Conservation (phyloP, 2,113 vertebrate species). For the Stigmatopora argus region DNA sequence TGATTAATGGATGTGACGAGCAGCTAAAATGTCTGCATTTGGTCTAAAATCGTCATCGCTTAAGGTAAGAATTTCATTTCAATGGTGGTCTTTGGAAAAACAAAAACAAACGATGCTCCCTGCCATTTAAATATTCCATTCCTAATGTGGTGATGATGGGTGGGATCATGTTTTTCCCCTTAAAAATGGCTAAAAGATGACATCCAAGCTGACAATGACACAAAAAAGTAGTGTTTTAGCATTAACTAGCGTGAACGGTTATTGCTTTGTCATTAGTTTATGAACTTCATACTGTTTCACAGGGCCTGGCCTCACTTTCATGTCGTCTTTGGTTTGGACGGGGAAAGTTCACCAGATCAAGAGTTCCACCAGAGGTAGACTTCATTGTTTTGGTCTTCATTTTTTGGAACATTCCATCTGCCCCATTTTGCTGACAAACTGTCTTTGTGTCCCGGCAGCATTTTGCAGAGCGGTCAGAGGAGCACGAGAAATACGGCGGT, state of each 20-base stretch:
- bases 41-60: background rate
- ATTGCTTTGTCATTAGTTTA: background rate
- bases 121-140: background rate
- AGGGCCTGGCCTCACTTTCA: conserved; percentile 48
- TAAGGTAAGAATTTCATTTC: conserved; percentile 1
- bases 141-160: background rate
- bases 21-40: background rate
- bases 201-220: conserved; percentile 8
- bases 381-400: background rate
- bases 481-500: conserved; percentile 89
- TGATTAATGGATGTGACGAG: background rate
- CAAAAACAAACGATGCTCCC: background rate
- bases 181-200: background rate
- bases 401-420: background rate
- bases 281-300: conserved; percentile 3
- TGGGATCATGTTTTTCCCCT: background rate
- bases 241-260: background rate
- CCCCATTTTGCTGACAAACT: background rate
- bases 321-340: conserved; percentile 44
- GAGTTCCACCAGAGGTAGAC: conserved; percentile 61
- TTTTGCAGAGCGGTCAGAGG: conserved; percentile 77
- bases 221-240: background rate
- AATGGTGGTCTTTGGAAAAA: background rate
- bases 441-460: conserved; percentile 59
- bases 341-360: conserved; percentile 61